Conservation (phyloP, 2,888 invertebrate genomes). For the Coecobrya sp. region DNA sequence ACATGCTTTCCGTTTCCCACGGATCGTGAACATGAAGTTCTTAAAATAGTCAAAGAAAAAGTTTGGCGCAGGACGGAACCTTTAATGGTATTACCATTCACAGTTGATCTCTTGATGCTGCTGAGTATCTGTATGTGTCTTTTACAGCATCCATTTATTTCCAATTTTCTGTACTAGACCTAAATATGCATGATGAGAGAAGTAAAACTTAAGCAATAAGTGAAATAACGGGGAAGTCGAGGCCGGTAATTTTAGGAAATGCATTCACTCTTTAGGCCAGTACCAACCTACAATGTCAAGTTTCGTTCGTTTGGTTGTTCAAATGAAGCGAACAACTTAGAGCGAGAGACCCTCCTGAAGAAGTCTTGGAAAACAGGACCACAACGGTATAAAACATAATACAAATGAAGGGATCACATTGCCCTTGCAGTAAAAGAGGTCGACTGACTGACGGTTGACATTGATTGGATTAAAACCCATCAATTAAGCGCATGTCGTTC, state of each 20-base stretch:
- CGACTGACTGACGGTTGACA: conserved; percentile 75
- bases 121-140: background rate
- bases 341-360: conserved; percentile 79
- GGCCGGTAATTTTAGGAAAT: background rate
- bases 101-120: background rate
- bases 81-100: conserved; percentile 46
- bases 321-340: background rate
- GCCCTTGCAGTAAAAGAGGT: conserved; percentile 61
- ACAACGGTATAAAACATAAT: background rate
- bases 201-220: background rate
- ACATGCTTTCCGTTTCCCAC: conserved; percentile 68
- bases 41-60: conserved; percentile 28
- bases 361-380: conserved; percentile 18
- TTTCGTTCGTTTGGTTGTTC: conserved; percentile 2
- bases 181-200: background rate
- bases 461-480: conserved; percentile 80
- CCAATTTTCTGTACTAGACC: background rate
- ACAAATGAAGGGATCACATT: conserved; percentile 29
- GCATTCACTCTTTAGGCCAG: background rate
- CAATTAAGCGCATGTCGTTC: conserved; percentile 74
- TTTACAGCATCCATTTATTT: conserved; percentile 5
- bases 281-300: background rate
- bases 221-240: background rate
- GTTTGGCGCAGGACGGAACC: conserved; percentile 39
- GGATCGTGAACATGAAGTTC: conserved; percentile 48